Evolutionary conservation across 2,888 invertebrate species (phyloP).

Genomic region (Nomada fabriciana): DNA sequence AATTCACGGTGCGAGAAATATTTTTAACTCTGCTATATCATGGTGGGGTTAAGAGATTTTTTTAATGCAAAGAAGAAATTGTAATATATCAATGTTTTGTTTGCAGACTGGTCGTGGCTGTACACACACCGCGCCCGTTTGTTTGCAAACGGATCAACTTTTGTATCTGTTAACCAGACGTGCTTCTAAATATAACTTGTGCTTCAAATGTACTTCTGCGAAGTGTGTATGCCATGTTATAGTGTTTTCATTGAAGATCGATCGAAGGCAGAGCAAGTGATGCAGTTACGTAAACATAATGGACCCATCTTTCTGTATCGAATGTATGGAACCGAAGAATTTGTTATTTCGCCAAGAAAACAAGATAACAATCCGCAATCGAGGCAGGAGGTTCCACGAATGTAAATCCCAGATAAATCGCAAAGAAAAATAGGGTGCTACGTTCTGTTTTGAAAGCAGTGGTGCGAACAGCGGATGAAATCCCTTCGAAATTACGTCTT

Average conservation of each 20-base stretch:
- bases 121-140: too few species aligned
- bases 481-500: slow-evolving; percentile 61
- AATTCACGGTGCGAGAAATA: too few species aligned
- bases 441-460: slow-evolving; percentile 21
- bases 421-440: slow-evolving; percentile 2
- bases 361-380: slow-evolving; percentile 12
- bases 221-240: neutral
- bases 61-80: too few species aligned
- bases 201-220: neutral
- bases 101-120: too few species aligned
- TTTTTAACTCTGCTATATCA: too few species aligned
- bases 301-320: too few species aligned
- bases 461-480: slow-evolving; percentile 43
- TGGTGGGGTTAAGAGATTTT: too few species aligned
- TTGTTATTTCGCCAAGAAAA: neutral
- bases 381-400: neutral
- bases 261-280: too few species aligned
- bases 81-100: too few species aligned
- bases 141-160: too few species aligned
- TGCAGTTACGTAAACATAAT: neutral
- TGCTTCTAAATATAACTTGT: neutral
- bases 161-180: too few species aligned
- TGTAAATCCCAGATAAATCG: slow-evolving; percentile 26
- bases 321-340: neutral
- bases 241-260: too few species aligned